Conservation (phyloP, 1,140 invertebrate species). For the Cydia fagiglandana region DNA sequence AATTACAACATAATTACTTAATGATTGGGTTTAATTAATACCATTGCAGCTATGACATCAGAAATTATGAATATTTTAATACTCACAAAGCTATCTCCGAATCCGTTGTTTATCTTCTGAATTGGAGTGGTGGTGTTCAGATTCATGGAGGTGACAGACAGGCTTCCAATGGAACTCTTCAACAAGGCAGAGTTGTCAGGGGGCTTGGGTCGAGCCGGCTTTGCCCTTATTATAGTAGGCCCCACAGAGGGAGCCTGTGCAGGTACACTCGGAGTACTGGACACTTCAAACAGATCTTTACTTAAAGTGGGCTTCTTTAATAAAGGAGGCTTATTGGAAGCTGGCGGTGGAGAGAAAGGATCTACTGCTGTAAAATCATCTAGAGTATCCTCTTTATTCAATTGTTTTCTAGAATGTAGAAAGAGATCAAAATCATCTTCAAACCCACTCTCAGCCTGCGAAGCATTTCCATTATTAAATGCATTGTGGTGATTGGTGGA, state of each 20-base stretch:
- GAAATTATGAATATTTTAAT: constrained; percentile 16
- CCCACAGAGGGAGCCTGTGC: constrained; percentile 69
- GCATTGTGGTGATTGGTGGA: constrained; percentile 79
- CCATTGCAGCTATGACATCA: constrained; percentile 22
- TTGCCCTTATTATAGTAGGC: constrained; percentile 85
- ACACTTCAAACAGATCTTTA: constrained; percentile 61
- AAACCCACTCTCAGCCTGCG: constrained; percentile 87
- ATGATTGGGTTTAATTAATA: constrained; percentile 20
- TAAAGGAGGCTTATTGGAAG: constrained; percentile 52
- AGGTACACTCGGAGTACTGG: constrained; percentile 71
- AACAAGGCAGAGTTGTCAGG: constrained; percentile 78
- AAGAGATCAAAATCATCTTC: constrained; percentile 87
- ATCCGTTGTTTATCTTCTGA: constrained; percentile 61
- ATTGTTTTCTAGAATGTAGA: constrained; percentile 71
- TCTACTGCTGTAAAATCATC: constrained; percentile 72
- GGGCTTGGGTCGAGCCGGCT: constrained; percentile 87
- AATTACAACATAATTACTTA: constrained; percentile 21
- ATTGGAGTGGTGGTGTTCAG: constrained; percentile 70
- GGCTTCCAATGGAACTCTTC: constrained; percentile 63
- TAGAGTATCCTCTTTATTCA: constrained; percentile 75
- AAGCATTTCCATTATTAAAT: constrained; percentile 82
- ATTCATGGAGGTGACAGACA: constrained; percentile 65
- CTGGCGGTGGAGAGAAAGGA: constrained; percentile 72
- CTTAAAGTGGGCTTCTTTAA: constrained; percentile 56
- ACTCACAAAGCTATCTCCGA: constrained; percentile 68